Conservation (phyloP, 2,888 invertebrate species). For the Prenolepis imparis region DNA sequence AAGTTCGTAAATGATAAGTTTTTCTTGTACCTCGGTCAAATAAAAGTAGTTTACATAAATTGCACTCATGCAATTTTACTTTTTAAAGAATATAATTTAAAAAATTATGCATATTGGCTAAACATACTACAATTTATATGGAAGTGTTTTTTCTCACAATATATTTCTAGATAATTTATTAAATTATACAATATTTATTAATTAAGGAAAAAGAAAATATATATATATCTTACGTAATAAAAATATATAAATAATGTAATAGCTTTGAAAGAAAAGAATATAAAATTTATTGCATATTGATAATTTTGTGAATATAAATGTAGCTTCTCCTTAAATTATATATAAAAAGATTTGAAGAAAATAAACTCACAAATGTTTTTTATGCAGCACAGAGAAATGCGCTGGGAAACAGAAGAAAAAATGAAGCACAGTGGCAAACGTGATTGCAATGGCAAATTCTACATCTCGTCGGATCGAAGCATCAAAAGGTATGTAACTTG, state of each 20-base stretch:
- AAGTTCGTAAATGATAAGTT: constrained; percentile 3
- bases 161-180: neutral
- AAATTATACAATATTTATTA: neutral
- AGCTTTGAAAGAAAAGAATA: neutral
- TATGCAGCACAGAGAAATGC: neutral
- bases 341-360: neutral
- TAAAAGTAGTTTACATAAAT: constrained; percentile 7
- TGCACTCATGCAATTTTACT: neutral
- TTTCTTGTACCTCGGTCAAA: neutral
- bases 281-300: neutral
- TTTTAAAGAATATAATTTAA: neutral
- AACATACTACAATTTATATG: neutral
- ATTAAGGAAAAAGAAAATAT: neutral
- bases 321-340: neutral
- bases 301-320: neutral
- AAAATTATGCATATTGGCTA: neutral
- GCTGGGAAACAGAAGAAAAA: neutral
- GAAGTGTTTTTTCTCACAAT: neutral
- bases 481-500: neutral
- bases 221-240: neutral
- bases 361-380: neutral
- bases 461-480: neutral
- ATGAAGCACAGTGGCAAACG: neutral
- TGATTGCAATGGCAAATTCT: neutral
- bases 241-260: constrained; percentile 7